Percentiles rank a stretch among this genome's conserved stretches.
phyloP scores from a whole-genome alignment of 2,888 invertebrate genomes.

The Sesia apiformis region DNA sequence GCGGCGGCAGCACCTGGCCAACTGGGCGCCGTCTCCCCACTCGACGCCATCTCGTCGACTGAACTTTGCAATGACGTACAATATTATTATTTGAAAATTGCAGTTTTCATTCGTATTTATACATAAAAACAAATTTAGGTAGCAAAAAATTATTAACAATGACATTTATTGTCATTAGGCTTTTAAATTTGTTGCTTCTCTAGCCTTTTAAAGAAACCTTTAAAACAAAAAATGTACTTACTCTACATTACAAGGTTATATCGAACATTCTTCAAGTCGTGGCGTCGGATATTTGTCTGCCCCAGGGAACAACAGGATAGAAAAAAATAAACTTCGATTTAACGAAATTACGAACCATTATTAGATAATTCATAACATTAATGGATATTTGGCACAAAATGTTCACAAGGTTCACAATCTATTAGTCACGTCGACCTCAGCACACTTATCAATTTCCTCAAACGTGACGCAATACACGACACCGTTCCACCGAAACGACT shows the following conservation, averaged over 20 bases:
- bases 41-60: slow-evolving; percentile 69
- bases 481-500: slow-evolving; percentile 74
- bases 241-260: slow-evolving; percentile 67
- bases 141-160: not conserved
- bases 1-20: slow-evolving; percentile 76
- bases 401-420: slow-evolving; percentile 55
- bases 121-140: not conserved
- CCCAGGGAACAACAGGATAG: slow-evolving; percentile 60
- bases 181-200: not conserved
- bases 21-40: slow-evolving; percentile 74
- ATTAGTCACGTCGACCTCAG: slow-evolving; percentile 71
- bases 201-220: slow-evolving; percentile 9
- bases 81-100: slow-evolving; percentile 50
- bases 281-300: slow-evolving; percentile 66
- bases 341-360: slow-evolving; percentile 42
- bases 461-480: slow-evolving; percentile 73
- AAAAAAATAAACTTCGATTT: slow-evolving; percentile 51
- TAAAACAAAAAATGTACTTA: slow-evolving; percentile 59
- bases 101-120: not conserved
- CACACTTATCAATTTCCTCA: slow-evolving; percentile 73
- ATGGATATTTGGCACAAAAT: slow-evolving; percentile 38
- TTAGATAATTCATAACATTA: slow-evolving; percentile 30
- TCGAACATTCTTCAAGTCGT: slow-evolving; percentile 60
- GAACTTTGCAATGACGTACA: slow-evolving; percentile 67
- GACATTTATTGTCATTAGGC: not conserved